These are phyloP conservation scores for Camelus bactrianus DNA, from an alignment of 2,113 vertebrate genomes.

Conservation along the genomic window DNA sequence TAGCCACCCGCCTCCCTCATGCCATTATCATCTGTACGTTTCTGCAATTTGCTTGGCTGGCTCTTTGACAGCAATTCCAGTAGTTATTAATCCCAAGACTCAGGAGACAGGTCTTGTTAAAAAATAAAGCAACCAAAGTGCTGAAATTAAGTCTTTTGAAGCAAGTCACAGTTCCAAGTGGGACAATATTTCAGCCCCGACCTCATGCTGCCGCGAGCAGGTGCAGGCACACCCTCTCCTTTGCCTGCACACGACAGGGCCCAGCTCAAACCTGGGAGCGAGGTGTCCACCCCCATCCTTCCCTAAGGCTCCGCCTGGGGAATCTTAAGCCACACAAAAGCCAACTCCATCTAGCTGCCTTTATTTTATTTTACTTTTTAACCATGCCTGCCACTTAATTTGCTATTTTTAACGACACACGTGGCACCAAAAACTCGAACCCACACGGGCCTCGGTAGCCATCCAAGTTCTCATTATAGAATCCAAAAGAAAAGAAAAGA, in stretches of 20 bases:
- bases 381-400: rapidly evolving
- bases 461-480: not conserved
- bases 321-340: not conserved
- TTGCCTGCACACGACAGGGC: rapidly evolving
- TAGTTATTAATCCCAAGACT: not conserved
- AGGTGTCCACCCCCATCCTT: rapidly evolving
- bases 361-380: not conserved
- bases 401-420: not conserved
- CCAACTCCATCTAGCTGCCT: not conserved
- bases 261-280: rapidly evolving
- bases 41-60: rapidly evolving
- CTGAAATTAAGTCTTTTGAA: not conserved
- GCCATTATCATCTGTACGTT: not conserved
- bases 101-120: not conserved
- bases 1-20: rapidly evolving
- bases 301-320: not conserved
- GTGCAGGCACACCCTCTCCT: not conserved
- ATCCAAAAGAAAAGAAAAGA: not conserved
- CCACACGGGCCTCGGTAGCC: not conserved
- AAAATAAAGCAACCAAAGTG: not conserved
- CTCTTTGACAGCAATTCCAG: rapidly evolving
- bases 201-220: rapidly evolving
- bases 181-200: not conserved
- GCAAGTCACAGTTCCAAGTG: not conserved
- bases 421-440: not conserved